Evolutionary conservation across 2,797 vertebrate genomes (phyloP).

Genomic region (Myotis planiceps): DNA sequence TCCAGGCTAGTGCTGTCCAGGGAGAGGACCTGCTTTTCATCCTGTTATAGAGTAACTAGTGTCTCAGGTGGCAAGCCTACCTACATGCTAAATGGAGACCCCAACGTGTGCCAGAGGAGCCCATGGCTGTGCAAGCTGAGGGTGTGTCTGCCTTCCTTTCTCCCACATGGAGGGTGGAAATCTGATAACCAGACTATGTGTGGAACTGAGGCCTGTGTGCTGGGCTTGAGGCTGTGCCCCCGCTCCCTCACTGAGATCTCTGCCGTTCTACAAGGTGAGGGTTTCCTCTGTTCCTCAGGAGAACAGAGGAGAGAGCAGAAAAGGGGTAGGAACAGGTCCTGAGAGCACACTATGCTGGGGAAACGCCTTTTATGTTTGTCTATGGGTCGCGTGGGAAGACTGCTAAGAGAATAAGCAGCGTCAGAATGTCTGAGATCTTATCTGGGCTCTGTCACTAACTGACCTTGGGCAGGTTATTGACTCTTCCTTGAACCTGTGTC

Average conservation of each 20-base stretch:
- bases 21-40: not conserved
- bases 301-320: not conserved
- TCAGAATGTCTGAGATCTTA: not conserved
- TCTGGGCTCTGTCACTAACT: not conserved
- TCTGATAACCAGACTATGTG: not conserved
- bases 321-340: not conserved
- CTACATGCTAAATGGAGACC: not conserved
- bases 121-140: not conserved
- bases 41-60: not conserved
- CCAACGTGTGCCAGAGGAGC: not conserved
- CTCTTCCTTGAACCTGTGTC: not conserved
- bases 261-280: fast-evolving
- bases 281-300: not conserved
- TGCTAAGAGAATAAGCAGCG: not conserved
- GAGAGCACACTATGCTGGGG: not conserved
- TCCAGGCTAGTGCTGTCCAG: not conserved
- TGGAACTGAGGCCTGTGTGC: not conserved
- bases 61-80: not conserved
- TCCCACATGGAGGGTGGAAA: fast-evolving
- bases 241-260: not conserved
- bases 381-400: not conserved
- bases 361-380: not conserved
- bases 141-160: not conserved
- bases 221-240: not conserved
- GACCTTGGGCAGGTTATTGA: not conserved